Percentiles rank a stretch among this genome's conserved stretches.
These are phyloP conservation scores for Scyliorhinus canicula DNA, from an alignment of 2,797 vertebrate genomes.

Conservation along the genomic window DNA sequence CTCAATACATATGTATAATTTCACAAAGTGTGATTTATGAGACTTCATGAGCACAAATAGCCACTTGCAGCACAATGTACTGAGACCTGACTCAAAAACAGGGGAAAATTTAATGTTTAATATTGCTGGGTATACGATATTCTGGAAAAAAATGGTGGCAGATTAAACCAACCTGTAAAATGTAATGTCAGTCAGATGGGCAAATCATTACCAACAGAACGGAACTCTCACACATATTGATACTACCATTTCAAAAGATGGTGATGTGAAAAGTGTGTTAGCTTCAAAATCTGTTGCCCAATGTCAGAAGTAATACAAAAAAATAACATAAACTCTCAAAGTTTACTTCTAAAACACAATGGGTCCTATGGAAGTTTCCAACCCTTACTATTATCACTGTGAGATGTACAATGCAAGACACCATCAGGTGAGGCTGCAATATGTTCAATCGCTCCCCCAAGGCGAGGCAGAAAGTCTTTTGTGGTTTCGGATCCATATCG, in stretches of 20 bases:
- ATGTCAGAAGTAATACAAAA: background rate
- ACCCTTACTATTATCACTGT: slow-evolving; percentile 86
- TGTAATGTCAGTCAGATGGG: background rate
- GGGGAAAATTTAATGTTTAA: background rate
- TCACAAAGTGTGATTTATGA: background rate
- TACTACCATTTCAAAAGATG: background rate
- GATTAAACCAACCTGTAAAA: background rate
- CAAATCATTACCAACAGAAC: background rate
- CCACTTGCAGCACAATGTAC: background rate
- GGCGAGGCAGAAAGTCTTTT: slow-evolving; percentile 80
- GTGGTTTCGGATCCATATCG: slow-evolving; percentile 61
- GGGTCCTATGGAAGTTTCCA: background rate
- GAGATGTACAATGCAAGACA: slow-evolving; percentile 71
- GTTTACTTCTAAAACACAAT: background rate
- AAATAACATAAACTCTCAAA: background rate
- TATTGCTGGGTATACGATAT: background rate
- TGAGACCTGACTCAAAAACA: too few species aligned
- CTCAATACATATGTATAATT: background rate
- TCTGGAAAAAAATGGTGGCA: background rate
- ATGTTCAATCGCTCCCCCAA: slow-evolving; percentile 78
- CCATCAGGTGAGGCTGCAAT: slow-evolving; percentile 75
- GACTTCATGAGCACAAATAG: background rate
- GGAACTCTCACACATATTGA: background rate
- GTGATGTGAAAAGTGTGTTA: background rate
- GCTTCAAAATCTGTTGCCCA: background rate